Evolutionary conservation across 2,888 invertebrate genomes (phyloP).

Genomic region (Drosophila nigricruria): DNA sequence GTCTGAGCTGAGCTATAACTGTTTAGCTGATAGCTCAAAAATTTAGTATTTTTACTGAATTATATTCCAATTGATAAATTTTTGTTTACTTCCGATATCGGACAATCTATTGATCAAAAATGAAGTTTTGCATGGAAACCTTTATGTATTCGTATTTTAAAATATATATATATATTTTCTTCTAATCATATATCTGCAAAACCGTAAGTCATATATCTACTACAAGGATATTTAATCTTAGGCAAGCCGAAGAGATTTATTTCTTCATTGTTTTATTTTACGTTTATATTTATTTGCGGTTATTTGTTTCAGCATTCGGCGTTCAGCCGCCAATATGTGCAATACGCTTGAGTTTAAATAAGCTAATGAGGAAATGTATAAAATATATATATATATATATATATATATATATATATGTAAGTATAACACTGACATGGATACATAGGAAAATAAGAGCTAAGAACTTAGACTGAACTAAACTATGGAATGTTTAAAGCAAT

Average conservation of each 20-base stretch:
- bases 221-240: constrained; percentile 5
- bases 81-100: background rate
- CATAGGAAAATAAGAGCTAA: constrained; percentile 35
- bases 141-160: constrained; percentile 4
- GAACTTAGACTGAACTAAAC: constrained; percentile 63
- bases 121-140: constrained; percentile 5
- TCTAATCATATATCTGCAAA: background rate
- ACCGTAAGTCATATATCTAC: constrained; percentile 4
- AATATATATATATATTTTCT: background rate
- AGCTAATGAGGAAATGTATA: constrained; percentile 58
- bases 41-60: background rate
- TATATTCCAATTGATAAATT: background rate
- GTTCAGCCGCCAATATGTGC: constrained; percentile 33
- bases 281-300: constrained; percentile 33
- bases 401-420: constrained; percentile 2
- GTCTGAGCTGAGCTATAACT: background rate
- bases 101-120: background rate
- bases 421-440: constrained; percentile 3
- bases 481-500: constrained; percentile 61
- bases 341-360: constrained; percentile 47
- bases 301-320: constrained; percentile 44
- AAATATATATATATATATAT: constrained; percentile 21
- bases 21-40: background rate
- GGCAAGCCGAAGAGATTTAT: constrained; percentile 5
- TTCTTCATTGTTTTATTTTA: background rate